Percentiles rank a stretch among this genome's conserved stretches.
Evolutionary conservation across 2,888 invertebrate species (phyloP).

Genomic region (Mechanitis messenoides): DNA sequence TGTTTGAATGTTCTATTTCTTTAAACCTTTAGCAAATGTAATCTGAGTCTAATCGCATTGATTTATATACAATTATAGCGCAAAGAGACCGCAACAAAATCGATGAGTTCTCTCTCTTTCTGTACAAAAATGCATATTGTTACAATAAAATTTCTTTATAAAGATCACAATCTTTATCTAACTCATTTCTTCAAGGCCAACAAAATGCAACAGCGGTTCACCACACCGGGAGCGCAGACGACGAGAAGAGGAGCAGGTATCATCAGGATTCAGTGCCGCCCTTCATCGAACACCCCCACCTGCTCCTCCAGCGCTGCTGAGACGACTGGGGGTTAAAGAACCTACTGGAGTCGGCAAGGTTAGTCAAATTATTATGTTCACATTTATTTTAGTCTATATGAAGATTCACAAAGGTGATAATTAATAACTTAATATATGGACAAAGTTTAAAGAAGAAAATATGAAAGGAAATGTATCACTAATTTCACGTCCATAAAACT

Average conservation of each 20-base stretch:
- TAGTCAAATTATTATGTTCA: slow-evolving; percentile 36
- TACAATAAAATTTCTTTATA: no score
- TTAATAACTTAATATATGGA: no score
- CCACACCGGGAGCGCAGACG: slow-evolving; percentile 80
- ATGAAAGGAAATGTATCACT: no score
- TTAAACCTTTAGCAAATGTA: neutral
- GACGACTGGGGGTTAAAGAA: slow-evolving; percentile 85
- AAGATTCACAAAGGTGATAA: neutral
- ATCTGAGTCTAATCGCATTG: neutral
- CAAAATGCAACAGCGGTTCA: slow-evolving; percentile 73
- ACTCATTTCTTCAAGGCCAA: slow-evolving; percentile 60
- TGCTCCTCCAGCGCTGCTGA: slow-evolving; percentile 85
- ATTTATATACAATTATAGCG: no score
- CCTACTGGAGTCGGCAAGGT: slow-evolving; percentile 91
- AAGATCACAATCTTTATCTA: neutral
- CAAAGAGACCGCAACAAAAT: no score
- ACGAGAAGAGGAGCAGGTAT: slow-evolving; percentile 58
- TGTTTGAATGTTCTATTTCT: slow-evolving; percentile 31
- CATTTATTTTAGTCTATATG: slow-evolving; percentile 5
- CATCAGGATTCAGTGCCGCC: slow-evolving; percentile 82
- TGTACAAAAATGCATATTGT: no score
- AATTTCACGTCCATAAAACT: no score
- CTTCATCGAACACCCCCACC: slow-evolving; percentile 85
- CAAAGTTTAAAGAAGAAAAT: no score
- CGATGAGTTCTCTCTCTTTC: no score